Evolutionary conservation across 1,140 invertebrate species (phyloP).

Genomic region (Nilaparvata lugens): DNA sequence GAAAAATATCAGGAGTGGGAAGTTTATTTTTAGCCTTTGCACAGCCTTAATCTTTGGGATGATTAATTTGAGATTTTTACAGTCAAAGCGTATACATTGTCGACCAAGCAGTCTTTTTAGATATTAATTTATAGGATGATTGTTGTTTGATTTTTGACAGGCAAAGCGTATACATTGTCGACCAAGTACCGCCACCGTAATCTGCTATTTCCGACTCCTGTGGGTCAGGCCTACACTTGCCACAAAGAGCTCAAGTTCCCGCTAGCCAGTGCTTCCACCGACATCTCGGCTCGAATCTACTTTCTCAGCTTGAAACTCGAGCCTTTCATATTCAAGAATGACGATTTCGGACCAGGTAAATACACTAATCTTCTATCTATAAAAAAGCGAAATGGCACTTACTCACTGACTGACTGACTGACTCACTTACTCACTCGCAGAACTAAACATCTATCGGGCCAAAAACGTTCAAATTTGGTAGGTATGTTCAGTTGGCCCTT

Average conservation of each 20-base stretch:
- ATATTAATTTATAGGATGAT: slow-evolving; percentile 35
- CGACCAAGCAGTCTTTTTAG: slow-evolving; percentile 42
- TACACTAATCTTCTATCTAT: too few species aligned
- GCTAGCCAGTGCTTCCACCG: slow-evolving; percentile 33
- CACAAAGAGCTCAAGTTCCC: slow-evolving; percentile 50
- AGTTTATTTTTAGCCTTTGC: too few species aligned
- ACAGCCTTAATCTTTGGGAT: slow-evolving; percentile 35
- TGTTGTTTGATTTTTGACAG: too few species aligned
- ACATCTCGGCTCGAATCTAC: slow-evolving; percentile 33
- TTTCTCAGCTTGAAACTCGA: slow-evolving; percentile 46
- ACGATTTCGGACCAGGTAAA: slow-evolving; percentile 48
- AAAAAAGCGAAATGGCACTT: too few species aligned
- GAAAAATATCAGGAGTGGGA: too few species aligned
- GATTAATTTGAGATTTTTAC: too few species aligned
- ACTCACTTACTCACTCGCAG: too few species aligned
- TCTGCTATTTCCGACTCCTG: slow-evolving; percentile 70
- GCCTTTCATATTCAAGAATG: slow-evolving; percentile 54
- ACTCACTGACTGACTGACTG: too few species aligned
- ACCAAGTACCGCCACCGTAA: slow-evolving; percentile 45
- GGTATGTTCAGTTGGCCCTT: too few species aligned
- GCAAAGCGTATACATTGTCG: slow-evolving; percentile 19
- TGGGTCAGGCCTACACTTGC: slow-evolving; percentile 74
- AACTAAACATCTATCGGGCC: too few species aligned
- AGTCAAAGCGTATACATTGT: slow-evolving; percentile 20
- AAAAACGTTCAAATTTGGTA: too few species aligned